Base-by-base conservation (phyloP, 1,140 invertebrate genomes). In the Zelostemma sp. region DNA sequence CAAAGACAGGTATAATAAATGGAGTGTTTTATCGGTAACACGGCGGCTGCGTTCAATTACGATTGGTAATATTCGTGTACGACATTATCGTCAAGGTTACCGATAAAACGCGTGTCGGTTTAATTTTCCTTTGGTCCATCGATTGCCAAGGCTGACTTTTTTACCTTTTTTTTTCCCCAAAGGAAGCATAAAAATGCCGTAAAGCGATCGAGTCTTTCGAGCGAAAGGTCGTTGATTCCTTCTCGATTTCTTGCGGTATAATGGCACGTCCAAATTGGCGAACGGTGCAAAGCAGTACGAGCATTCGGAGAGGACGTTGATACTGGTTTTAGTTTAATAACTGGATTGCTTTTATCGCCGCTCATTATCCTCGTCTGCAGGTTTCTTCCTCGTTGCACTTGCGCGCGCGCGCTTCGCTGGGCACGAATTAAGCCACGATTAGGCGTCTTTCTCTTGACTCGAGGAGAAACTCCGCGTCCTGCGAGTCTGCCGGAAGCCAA, bases 401-500 rank as follows among this genome's bases (percentile, higher is more conserved):
- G 16, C n/a, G 49, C 31, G 25, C 6, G 53, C 54, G 50, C 50
- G 41, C 45, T 50, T 48, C 57, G 43, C 59, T 56, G 57, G 61
- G 61, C 60, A 74, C 63, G 60, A 54, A 72, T 70, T 56, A 57
- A 48, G 59, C 57, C 59, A 43, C 67, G 45, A 63, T 60, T 71
- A 54, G 61, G 43, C 58, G 45, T 62, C 64, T 65, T 71, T 59
- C 28, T 33, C 56, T n/a, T n/a, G 61, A 59, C 38, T 57, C 40
- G 51, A 49, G 60, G 60, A 55, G 66, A 69, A 69, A 63, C 59
- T 56, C 28, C 61, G 50, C 54, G 53, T 17, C 21, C 14, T 46
- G 54, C 54, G 49, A 17, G 17, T 12, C 47, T 76, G 63, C 70
- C 76, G 74, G 75, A 72, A 77, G 67, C 56, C 53, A 62, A 68